phyloP scores from a whole-genome alignment of 2,797 vertebrate genomes.

The Acrocephalus scirpaceus region DNA sequence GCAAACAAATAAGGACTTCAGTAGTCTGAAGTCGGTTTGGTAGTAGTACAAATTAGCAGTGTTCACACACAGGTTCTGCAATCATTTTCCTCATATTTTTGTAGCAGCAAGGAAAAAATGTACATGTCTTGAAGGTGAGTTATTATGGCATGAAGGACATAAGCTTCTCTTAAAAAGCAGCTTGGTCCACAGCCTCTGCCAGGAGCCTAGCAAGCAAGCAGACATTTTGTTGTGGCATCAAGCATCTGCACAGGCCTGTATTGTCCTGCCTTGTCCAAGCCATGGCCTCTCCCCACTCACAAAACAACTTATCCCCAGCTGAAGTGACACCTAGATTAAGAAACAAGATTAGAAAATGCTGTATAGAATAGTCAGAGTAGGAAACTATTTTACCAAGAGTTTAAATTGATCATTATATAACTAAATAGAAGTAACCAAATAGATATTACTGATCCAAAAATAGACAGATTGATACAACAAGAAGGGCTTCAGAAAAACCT shows the following conservation, averaged over 20 bases:
- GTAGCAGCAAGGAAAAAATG: not conserved
- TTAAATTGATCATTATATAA: not conserved
- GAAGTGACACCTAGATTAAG: not conserved
- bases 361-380: not conserved
- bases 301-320: not conserved
- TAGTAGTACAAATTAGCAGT: not conserved
- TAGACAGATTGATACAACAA: not conserved
- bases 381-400: not conserved
- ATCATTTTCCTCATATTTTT: not conserved
- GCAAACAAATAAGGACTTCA: not conserved
- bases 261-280: not conserved
- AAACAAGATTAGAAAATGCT: not conserved
- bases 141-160: not conserved
- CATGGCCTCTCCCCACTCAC: not conserved
- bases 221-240: not conserved
- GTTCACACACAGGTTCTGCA: not conserved
- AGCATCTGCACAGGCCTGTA: not conserved
- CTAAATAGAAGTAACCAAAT: not conserved
- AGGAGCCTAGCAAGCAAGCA: not conserved
- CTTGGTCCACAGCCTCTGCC: not conserved
- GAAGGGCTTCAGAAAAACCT: not conserved
- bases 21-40: not conserved
- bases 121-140: not conserved
- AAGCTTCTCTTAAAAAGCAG: not conserved
- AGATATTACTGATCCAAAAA: not conserved